phyloP scores from a whole-genome alignment of 2,888 invertebrate genomes.

The Sabellastarte sp. region DNA sequence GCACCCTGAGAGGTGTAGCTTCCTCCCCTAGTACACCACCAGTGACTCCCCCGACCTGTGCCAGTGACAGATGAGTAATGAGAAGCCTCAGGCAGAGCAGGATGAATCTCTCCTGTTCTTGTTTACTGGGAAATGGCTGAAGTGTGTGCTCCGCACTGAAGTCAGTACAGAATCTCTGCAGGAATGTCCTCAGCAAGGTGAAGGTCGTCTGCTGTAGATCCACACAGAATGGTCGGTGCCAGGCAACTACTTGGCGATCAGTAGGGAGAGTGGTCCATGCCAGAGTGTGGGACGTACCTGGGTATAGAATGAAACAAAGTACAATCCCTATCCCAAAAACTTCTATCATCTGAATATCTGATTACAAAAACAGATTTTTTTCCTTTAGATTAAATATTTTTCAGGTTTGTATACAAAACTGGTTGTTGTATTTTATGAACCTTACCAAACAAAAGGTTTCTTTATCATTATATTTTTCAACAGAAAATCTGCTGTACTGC shows the following conservation, averaged over 20 bases:
- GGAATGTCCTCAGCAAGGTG: slow-evolving; percentile 63
- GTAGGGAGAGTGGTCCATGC: slow-evolving; percentile 64
- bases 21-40: slow-evolving; percentile 63
- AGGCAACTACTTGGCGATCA: slow-evolving; percentile 63
- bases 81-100: slow-evolving; percentile 65
- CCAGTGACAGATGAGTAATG: slow-evolving; percentile 66
- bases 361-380: too few relatives aligned
- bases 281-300: slow-evolving; percentile 67
- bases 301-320: too few relatives aligned
- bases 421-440: too few relatives aligned
- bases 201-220: slow-evolving; percentile 68
- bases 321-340: too few relatives aligned
- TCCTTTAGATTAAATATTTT: too few relatives aligned
- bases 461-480: too few relatives aligned
- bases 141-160: slow-evolving; percentile 60
- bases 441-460: too few relatives aligned
- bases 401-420: too few relatives aligned
- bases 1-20: slow-evolving; percentile 63
- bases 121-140: slow-evolving; percentile 58
- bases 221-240: slow-evolving; percentile 67
- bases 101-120: slow-evolving; percentile 66
- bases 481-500: too few relatives aligned
- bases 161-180: slow-evolving; percentile 65
- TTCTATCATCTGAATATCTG: too few relatives aligned
- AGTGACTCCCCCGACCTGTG: slow-evolving; percentile 63